These are phyloP conservation scores for Tetrapedia diversipes DNA, from an alignment of 2,888 invertebrate species.

Conservation along the genomic window DNA sequence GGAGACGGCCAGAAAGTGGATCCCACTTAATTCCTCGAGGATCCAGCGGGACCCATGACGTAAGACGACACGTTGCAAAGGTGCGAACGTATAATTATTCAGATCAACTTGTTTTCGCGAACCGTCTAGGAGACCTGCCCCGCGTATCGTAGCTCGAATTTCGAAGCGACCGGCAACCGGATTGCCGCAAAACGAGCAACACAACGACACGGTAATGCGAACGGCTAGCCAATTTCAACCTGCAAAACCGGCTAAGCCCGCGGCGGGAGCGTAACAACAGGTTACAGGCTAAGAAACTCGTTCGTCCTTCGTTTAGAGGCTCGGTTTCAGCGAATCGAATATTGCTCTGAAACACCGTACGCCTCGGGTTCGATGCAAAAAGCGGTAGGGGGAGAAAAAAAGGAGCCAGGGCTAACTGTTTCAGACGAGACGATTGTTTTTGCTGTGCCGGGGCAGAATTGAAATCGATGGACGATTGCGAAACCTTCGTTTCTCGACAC, in stretches of 20 bases:
- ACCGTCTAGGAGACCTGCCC: slow-evolving; percentile 25
- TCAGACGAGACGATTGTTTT: neutral
- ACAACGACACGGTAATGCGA: slow-evolving; percentile 70
- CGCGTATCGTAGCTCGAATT: slow-evolving; percentile 60
- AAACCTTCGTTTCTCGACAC: neutral
- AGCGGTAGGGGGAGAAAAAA: neutral
- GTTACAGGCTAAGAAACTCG: slow-evolving; percentile 71
- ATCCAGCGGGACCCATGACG: neutral
- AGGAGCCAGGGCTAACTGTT: neutral
- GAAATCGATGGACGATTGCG: neutral
- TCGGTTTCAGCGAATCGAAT: slow-evolving; percentile 66
- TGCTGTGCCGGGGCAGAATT: neutral
- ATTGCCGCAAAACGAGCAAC: slow-evolving; percentile 58
- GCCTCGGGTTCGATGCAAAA: neutral
- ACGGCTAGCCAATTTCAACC: slow-evolving; percentile 73
- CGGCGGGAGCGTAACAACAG: slow-evolving; percentile 63
- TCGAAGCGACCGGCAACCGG: slow-evolving; percentile 57
- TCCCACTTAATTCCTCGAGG: slow-evolving; percentile 13
- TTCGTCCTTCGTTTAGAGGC: slow-evolving; percentile 73
- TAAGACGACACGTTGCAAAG: slow-evolving; percentile 27
- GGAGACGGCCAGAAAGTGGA: neutral
- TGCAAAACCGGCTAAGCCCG: slow-evolving; percentile 73
- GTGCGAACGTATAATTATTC: slow-evolving; percentile 59
- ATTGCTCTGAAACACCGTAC: slow-evolving; percentile 35
- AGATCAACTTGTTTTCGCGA: slow-evolving; percentile 43